These are phyloP conservation scores for Melospiza melodia DNA, from an alignment of 2,113 vertebrate species.

Conservation along the genomic window DNA sequence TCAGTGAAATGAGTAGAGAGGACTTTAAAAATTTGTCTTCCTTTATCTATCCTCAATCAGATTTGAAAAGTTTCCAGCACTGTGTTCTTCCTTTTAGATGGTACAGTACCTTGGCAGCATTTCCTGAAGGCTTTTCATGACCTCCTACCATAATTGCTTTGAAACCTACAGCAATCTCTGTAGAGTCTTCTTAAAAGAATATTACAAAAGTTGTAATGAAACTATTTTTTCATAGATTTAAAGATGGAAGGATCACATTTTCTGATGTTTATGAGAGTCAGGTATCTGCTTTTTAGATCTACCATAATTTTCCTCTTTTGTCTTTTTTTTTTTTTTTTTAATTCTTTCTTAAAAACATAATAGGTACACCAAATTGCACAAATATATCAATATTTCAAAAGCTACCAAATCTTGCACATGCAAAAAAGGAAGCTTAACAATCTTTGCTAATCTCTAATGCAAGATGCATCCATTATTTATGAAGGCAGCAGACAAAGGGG, in stretches of 20 bases:
- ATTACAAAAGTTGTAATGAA: conserved; percentile 15
- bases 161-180: conserved; percentile 33
- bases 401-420: conserved; percentile 42
- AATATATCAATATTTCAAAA: conserved; percentile 72
- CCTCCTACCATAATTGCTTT: conserved; percentile 41
- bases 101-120: conserved; percentile 47
- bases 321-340: background rate
- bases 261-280: background rate
- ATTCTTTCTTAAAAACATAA: conserved; percentile 28
- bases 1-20: background rate
- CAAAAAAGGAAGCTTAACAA: conserved; percentile 54
- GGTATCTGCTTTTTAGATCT: background rate
- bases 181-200: conserved; percentile 26
- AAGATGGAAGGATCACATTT: background rate
- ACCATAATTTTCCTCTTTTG: background rate
- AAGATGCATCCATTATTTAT: conserved; percentile 74
- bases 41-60: background rate
- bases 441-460: conserved; percentile 73
- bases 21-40: conserved; percentile 16
- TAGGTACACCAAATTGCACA: conserved; percentile 29
- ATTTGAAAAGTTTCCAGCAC: conserved; percentile 38
- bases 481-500: conserved; percentile 61
- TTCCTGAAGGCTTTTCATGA: conserved; percentile 54
- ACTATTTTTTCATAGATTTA: background rate
- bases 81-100: conserved; percentile 35